Conservation (phyloP, 2,113 vertebrate species). For the Myotis yumanensis region DNA sequence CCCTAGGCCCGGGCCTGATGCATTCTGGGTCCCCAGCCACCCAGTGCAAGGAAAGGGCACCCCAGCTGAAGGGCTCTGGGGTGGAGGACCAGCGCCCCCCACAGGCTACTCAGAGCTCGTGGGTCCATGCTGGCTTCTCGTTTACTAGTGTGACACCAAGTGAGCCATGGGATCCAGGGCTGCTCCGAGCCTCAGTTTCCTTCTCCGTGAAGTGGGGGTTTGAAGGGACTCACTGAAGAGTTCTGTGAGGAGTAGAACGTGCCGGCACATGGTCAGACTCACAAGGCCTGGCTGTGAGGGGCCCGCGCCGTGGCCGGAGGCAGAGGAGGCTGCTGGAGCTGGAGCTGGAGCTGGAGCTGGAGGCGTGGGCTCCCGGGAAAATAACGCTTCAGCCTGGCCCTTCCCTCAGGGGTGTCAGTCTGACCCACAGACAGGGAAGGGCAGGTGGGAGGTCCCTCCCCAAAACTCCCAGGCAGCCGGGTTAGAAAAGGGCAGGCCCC, state of each 20-base stretch:
- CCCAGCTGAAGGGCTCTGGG: fast-evolving
- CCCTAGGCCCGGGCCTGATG: background rate
- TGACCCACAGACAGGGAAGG: background rate
- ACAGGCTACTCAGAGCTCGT: background rate
- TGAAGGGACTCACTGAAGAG: background rate
- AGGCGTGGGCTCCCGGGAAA: background rate
- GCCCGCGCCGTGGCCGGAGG: too few relatives aligned
- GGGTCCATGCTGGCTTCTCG: background rate
- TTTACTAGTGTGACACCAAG: background rate
- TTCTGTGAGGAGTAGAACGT: background rate
- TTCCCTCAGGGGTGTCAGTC: background rate
- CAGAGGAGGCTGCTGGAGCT: background rate
- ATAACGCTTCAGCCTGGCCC: background rate
- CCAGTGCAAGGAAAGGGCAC: background rate
- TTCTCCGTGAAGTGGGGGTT: background rate
- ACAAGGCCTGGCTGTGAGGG: background rate
- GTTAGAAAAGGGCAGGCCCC: background rate
- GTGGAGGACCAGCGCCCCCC: fast-evolving
- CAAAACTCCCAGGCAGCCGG: too few relatives aligned
- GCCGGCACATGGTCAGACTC: background rate
- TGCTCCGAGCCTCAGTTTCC: background rate
- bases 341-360: background rate
- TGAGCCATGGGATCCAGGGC: background rate
- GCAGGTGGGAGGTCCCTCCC: background rate
- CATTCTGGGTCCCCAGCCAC: background rate